Base-by-base conservation (phyloP, 2,113 vertebrate species). In the Poeciliopsis retropinna region DNA sequence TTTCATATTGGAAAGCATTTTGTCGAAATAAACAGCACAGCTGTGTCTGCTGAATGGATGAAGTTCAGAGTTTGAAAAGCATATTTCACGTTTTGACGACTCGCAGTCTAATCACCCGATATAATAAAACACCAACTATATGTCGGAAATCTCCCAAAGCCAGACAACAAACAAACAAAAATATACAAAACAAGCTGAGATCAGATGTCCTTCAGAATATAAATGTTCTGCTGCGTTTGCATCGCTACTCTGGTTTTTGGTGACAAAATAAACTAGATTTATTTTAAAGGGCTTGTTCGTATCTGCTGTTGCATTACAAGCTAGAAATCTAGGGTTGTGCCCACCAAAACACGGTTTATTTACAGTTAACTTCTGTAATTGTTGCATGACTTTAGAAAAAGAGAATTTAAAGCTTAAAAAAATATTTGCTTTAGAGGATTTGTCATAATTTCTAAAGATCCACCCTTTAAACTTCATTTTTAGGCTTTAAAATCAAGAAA, bases 1-100 rank as follows among this genome's bases (percentile, higher is more conserved):
- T 57, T 31, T 6, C 11, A 32, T 13, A 54, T 19, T 31, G 37
- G 9, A 70, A 73, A 44, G 39, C 11, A 17, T 30, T 67, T 70
- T 31, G 39, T 69, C 13, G 32, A 28, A 73, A 78, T 69, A 27
- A 71, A 72, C 27, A 60, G 64, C 30, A 60, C 27, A 2, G 8
- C 51, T 27, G 34, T 39, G 30, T 68, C 30, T 65, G 69, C 29
- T 41, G 54, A 76, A 62, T 34, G 51, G 28, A 61, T 5, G 5
- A 47, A 32, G 70, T 66, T 73, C 67, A 70, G 62, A 62, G 30
- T 64, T 78, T 34, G 31, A 64, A 68, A 70, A 5, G 63, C n/a
- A 27, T 15, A 41, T 19, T 71, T 27, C 47, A 13, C 5, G 51
- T 2, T 62, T 54, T 39, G 7, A 60, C 14, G 66, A 19, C 31